A percentile compares a stretch with the other conserved stretches of the same genome.
These are phyloP conservation scores for Oplegnathus fasciatus DNA, from an alignment of 2,113 vertebrate species.

Conservation along the genomic window DNA sequence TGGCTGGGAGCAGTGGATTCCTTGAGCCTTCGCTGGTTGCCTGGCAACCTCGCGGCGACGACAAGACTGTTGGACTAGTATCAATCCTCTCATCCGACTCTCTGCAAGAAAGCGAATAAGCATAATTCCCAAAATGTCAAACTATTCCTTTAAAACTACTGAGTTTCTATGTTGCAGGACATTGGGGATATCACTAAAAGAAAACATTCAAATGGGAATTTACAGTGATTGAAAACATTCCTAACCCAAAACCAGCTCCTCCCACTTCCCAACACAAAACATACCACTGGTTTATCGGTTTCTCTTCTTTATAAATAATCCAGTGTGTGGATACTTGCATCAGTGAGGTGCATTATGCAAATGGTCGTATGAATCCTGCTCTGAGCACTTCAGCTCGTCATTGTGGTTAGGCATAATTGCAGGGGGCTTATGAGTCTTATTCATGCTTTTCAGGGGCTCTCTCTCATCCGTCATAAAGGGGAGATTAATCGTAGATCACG, in stretches of 20 bases:
- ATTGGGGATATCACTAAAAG: not conserved
- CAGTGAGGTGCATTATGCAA: conserved; percentile 66
- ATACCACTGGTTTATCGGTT: conserved; percentile 30
- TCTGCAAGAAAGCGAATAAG: not conserved
- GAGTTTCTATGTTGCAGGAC: not conserved
- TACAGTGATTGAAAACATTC: not conserved
- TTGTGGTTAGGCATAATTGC: conserved; percentile 74
- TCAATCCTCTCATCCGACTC: not conserved
- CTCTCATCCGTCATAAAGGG: conserved; percentile 78
- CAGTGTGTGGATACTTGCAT: conserved; percentile 27
- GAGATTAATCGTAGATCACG: conserved; percentile 80
- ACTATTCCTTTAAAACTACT: not conserved
- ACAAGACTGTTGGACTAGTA: not conserved
- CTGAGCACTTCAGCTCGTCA: conserved; percentile 63
- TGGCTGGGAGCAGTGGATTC: not conserved
- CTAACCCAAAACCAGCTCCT: not conserved
- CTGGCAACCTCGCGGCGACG: not conserved
- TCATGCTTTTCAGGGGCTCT: conserved; percentile 75
- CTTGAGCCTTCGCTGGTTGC: not conserved
- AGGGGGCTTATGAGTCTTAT: conserved; percentile 69
- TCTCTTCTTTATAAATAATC: conserved; percentile 43
- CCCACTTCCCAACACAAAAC: conserved; percentile 8
- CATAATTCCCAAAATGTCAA: not conserved
- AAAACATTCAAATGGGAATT: not conserved
- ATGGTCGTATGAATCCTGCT: conserved; percentile 57